A percentile compares a stretch with the other conserved stretches of the same genome.
These are phyloP conservation scores for Gymnoscopelus microlampas DNA, from an alignment of 2,797 vertebrate genomes.

Conservation along the genomic window DNA sequence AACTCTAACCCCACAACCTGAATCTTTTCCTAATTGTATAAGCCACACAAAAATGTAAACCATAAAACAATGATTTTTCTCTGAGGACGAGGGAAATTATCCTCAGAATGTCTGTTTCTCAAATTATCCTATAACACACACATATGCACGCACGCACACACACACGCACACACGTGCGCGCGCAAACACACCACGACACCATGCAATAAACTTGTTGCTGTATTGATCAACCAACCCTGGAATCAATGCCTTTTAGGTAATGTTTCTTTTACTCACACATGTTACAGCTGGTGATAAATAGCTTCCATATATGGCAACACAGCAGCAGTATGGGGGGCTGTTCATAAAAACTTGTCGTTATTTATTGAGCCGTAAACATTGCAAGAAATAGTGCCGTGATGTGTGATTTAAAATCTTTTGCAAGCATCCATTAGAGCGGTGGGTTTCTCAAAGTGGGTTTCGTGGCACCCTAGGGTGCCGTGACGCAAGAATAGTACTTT, in stretches of 20 bases:
- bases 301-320: slow-evolving; percentile 16
- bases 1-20: no score
- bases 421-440: not conserved
- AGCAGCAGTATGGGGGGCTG: slow-evolving; percentile 13
- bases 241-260: slow-evolving; percentile 40
- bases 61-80: no score
- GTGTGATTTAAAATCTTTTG: not conserved
- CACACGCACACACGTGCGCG: not conserved
- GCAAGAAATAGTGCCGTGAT: not conserved
- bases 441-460: no score
- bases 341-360: slow-evolving; percentile 25
- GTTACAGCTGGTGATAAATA: slow-evolving; percentile 18
- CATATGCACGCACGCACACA: no score
- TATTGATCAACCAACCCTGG: slow-evolving; percentile 44
- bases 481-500: no score
- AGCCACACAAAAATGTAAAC: no score
- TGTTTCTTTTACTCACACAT: slow-evolving; percentile 37
- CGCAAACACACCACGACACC: not conserved
- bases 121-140: no score
- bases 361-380: slow-evolving; percentile 30
- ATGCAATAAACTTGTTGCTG: slow-evolving; percentile 41
- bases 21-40: no score
- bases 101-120: no score
- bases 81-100: no score
- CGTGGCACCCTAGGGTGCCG: no score